phyloP scores from a whole-genome alignment of 2,113 vertebrate genomes.

The Sus scrofa region DNA sequence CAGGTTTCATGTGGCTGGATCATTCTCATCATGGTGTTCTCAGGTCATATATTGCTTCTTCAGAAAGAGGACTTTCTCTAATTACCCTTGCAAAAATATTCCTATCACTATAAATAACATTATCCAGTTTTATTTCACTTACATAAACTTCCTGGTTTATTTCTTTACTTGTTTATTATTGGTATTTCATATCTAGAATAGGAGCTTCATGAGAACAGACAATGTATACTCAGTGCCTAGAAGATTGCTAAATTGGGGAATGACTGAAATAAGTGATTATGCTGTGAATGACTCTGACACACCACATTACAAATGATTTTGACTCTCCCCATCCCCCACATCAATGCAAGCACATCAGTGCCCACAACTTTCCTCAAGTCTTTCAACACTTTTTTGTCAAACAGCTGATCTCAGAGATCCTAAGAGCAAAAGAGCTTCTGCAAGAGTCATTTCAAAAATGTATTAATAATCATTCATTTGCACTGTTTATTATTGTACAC shows the following conservation, averaged over 20 bases:
- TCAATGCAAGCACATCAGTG: too few relatives aligned
- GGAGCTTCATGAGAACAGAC: not conserved
- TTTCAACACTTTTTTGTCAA: slow-evolving; percentile 5
- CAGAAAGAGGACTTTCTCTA: not conserved
- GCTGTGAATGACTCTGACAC: not conserved
- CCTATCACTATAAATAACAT: not conserved
- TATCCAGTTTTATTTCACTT: not conserved
- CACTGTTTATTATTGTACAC: not conserved
- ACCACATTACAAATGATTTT: not conserved
- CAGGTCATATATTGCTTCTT: not conserved
- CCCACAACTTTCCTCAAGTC: not conserved
- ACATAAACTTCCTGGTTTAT: not conserved
- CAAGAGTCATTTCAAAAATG: not conserved
- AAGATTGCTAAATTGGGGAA: not conserved
- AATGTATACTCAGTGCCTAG: not conserved
- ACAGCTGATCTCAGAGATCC: not conserved
- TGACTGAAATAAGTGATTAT: not conserved
- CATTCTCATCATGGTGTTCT: not conserved
- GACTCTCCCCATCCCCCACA: not conserved
- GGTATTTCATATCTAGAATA: not conserved
- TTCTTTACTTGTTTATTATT: not conserved
- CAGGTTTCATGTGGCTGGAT: not conserved
- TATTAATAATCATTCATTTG: slow-evolving; percentile 1
- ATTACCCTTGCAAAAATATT: not conserved
- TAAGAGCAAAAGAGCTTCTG: not conserved